Conservation (phyloP, 2,113 vertebrate genomes). For the Opisthocomus hoazin region DNA sequence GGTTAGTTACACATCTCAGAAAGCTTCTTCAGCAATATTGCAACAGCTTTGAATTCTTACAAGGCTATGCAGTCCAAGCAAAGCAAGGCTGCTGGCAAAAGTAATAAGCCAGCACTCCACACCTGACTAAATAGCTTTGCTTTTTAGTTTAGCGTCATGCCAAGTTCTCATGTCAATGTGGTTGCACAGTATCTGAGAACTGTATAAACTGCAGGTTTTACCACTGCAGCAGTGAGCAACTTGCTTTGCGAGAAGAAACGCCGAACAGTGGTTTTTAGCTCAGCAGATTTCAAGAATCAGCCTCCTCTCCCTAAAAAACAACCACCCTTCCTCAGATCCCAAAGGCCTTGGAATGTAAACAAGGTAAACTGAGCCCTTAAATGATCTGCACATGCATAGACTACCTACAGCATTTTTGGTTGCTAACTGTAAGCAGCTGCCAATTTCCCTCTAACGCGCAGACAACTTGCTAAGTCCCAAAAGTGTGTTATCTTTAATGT, state of each 20-base stretch:
- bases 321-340: background rate
- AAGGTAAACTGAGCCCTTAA: constrained; percentile 26
- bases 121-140: constrained; percentile 66
- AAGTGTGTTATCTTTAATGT: constrained; percentile 66
- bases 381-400: constrained; percentile 21
- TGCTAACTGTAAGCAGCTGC: constrained; percentile 64
- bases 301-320: background rate
- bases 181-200: background rate
- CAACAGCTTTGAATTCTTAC: constrained; percentile 46
- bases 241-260: background rate
- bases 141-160: constrained; percentile 11
- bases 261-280: background rate
- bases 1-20: constrained; percentile 39
- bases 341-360: constrained; percentile 34
- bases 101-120: constrained; percentile 41
- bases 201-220: background rate
- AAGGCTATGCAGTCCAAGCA: constrained; percentile 50
- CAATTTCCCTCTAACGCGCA: constrained; percentile 44
- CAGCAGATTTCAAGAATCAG: background rate
- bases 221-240: background rate
- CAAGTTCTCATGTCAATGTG: constrained; percentile 36
- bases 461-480: constrained; percentile 58
- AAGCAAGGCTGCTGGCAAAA: constrained; percentile 68
- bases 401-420: constrained; percentile 56
- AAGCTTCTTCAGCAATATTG: constrained; percentile 39